Evolutionary conservation across 2,113 vertebrate species (phyloP).

Genomic region (Cavia aperea): DNA sequence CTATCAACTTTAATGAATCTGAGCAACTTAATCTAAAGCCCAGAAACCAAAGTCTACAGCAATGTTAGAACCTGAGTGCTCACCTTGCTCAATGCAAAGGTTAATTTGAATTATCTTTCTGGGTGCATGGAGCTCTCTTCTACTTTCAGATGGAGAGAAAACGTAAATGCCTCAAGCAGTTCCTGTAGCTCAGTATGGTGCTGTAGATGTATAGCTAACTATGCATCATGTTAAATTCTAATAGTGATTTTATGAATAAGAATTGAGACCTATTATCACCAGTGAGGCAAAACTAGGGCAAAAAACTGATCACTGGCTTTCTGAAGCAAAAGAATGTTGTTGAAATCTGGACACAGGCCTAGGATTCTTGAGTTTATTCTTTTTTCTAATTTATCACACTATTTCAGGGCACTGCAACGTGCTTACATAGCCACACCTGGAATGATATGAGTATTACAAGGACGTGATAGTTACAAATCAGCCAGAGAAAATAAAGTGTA

Average conservation of each 20-base stretch:
- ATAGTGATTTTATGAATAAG: neutral
- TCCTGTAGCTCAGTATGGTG: neutral
- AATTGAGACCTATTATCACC: neutral
- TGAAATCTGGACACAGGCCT: neutral
- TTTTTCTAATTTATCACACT: conserved; percentile 6
- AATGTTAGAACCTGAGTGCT: neutral
- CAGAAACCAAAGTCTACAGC: too few species aligned
- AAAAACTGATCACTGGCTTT: neutral
- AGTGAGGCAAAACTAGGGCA: neutral
- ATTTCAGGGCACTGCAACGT: neutral
- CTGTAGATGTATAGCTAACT: neutral
- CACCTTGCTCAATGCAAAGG: neutral
- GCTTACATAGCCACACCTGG: neutral
- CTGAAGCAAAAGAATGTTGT: neutral
- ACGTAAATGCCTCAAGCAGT: neutral
- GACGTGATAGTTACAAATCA: conserved; percentile 8
- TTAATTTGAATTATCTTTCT: neutral
- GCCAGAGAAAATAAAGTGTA: conserved; percentile 9
- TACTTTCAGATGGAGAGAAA: neutral
- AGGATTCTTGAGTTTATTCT: neutral
- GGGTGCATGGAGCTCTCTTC: neutral
- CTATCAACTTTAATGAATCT: neutral
- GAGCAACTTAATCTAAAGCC: neutral
- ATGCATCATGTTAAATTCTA: neutral
- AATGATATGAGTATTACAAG: conserved; percentile 28